Percentiles rank a stretch among this genome's conserved stretches.
phyloP scores from a whole-genome alignment of 2,888 invertebrate species.

The Odiellus spinosus region DNA sequence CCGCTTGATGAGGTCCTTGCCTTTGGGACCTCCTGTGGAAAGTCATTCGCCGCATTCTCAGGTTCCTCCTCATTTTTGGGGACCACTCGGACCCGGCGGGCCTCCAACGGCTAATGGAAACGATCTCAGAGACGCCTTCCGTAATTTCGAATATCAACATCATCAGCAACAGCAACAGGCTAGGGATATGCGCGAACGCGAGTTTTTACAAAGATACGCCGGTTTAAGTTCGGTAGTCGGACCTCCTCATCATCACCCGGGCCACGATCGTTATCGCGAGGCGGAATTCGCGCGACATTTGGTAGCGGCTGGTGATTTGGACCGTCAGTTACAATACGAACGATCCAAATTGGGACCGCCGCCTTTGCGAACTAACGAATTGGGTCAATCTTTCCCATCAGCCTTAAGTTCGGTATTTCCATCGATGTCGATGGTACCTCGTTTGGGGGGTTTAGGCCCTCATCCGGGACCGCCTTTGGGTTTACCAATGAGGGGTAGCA shows the following conservation, averaged over 20 bases:
- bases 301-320: constrained; percentile 5
- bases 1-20: constrained; percentile 9
- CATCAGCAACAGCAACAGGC: too few relatives aligned
- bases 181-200: too few relatives aligned
- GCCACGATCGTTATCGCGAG: constrained; percentile 11
- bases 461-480: background rate
- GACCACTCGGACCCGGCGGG: constrained; percentile 4
- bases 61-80: constrained; percentile 11
- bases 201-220: constrained; percentile 15
- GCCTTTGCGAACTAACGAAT: constrained; percentile 12
- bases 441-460: background rate
- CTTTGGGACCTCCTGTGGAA: background rate
- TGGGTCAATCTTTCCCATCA: constrained; percentile 7
- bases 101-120: background rate
- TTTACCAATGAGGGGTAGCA: background rate
- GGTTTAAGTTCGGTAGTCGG: constrained; percentile 11
- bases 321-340: constrained; percentile 11
- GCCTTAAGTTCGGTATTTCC: background rate
- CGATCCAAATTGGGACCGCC: constrained; percentile 25
- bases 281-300: constrained; percentile 11
- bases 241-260: background rate
- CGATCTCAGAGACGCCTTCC: constrained; percentile 4
- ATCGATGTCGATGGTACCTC: too few relatives aligned
- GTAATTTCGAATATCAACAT: constrained; percentile 10
- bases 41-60: constrained; percentile 5